A percentile compares a stretch with the other conserved stretches of the same genome.
Evolutionary conservation across 23 tunicate species (phyloP).

Genomic region (Aplidium turbinatum): DNA sequence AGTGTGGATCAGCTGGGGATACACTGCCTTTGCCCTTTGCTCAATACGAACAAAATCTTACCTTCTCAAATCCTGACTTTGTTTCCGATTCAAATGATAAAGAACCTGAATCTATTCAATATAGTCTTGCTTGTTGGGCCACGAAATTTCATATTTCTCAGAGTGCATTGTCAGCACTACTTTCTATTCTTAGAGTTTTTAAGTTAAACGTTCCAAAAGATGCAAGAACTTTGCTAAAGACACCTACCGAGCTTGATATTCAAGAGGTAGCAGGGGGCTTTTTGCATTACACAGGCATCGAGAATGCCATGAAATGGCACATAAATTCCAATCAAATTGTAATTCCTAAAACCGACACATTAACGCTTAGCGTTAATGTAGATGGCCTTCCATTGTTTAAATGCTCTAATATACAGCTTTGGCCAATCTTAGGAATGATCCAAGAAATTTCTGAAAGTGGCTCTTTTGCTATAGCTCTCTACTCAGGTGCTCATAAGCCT

Average conservation of each 20-base stretch:
- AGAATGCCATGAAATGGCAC: conserved; percentile 4
- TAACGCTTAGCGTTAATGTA: conserved; percentile 15
- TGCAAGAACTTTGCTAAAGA: conserved; percentile 14
- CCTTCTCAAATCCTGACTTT: no score
- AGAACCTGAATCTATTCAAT: no score
- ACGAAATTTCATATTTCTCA: conserved; percentile 7
- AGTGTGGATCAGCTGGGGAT: no score
- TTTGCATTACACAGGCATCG: conserved; percentile 6
- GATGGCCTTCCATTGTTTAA: conserved; percentile 58
- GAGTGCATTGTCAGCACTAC: conserved; percentile 7
- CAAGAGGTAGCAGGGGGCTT: conserved; percentile 20
- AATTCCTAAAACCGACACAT: not conserved
- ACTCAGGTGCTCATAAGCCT: conserved; percentile 25
- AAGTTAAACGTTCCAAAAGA: conserved; percentile 18
- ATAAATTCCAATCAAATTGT: not conserved
- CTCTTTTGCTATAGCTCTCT: conserved; percentile 17
- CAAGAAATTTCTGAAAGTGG: not conserved
- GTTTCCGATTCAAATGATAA: no score
- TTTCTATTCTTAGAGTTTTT: not conserved
- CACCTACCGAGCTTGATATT: not conserved
- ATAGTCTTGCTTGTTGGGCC: conserved; percentile 27
- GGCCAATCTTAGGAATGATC: conserved; percentile 42
- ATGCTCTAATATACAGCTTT: conserved; percentile 21
- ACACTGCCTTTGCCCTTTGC: no score
- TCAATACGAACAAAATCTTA: no score